phyloP scores from a whole-genome alignment of 2,113 vertebrate species.

The Cephalophus harveyi region DNA sequence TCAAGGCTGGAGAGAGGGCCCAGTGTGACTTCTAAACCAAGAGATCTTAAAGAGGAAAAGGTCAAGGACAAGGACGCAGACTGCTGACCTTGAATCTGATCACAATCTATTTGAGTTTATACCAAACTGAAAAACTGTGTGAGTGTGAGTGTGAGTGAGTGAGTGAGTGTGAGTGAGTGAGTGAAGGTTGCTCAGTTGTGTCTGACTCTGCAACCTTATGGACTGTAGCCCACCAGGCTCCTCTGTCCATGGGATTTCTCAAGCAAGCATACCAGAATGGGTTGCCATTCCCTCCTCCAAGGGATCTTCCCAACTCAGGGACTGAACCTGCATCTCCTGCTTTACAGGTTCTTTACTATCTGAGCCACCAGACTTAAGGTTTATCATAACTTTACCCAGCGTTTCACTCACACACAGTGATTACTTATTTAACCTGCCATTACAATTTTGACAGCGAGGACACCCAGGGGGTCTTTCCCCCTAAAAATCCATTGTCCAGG shows the following conservation, averaged over 20 bases:
- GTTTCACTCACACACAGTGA: not conserved
- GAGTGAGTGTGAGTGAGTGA: not conserved
- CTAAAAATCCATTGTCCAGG: not conserved
- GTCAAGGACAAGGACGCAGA: fast-evolving
- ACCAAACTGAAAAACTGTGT: not conserved
- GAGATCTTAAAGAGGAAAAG: not conserved
- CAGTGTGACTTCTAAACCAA: not conserved
- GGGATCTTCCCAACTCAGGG: not conserved
- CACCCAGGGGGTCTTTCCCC: not conserved
- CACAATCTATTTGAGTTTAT: not conserved
- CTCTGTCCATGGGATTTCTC: not conserved
- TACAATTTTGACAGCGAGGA: not conserved
- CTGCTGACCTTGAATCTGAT: not conserved
- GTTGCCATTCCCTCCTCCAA: not conserved
- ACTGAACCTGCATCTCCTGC: not conserved
- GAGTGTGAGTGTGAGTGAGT: not conserved
- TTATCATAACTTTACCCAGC: fast-evolving
- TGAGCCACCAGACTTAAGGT: not conserved
- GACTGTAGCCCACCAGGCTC: not conserved
- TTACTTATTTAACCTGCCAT: not conserved
- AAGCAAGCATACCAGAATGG: not conserved
- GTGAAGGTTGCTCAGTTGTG: not conserved
- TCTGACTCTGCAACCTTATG: not conserved
- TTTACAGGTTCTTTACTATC: not conserved
- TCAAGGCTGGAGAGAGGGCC: not conserved